Percentiles rank a stretch among this genome's conserved stretches.
These are phyloP conservation scores for Nemoura dubitans DNA, from an alignment of 2,888 invertebrate genomes.

Conservation along the genomic window DNA sequence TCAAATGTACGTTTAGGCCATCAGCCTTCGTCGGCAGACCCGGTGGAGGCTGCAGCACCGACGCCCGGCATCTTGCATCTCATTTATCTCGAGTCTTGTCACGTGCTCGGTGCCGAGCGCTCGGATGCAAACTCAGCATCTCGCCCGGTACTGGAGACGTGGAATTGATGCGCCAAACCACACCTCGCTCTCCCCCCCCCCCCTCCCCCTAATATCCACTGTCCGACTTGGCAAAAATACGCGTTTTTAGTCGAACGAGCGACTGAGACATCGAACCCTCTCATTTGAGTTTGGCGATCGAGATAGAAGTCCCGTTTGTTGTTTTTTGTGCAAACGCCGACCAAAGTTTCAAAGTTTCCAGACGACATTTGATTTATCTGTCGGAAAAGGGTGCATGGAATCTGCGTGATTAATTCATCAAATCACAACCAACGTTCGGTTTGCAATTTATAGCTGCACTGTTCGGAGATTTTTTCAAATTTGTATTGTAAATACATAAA, in stretches of 20 bases:
- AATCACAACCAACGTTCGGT: background rate
- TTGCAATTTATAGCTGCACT: background rate
- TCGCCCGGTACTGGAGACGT: background rate
- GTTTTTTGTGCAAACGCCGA: background rate
- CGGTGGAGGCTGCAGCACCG: background rate
- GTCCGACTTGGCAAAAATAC: background rate
- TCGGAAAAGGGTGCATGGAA: background rate
- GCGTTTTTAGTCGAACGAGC: background rate
- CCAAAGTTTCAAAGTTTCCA: background rate
- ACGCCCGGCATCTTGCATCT: background rate
- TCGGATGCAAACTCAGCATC: conserved; percentile 23
- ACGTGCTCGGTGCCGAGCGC: background rate
- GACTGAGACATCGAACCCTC: background rate
- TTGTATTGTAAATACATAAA: background rate
- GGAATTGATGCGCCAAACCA: conserved; percentile 18
- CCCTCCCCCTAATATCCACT: background rate
- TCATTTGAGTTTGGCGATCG: background rate
- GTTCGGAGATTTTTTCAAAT: background rate
- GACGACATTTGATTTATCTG: background rate
- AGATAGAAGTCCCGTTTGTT: background rate
- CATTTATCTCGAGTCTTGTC: conserved; percentile 27
- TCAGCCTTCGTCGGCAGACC: background rate
- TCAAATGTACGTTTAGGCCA: conserved; percentile 16
- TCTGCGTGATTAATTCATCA: background rate
- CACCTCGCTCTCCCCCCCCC: background rate